Conservation (phyloP, 2,113 vertebrate species). For the Lontra canadensis region DNA sequence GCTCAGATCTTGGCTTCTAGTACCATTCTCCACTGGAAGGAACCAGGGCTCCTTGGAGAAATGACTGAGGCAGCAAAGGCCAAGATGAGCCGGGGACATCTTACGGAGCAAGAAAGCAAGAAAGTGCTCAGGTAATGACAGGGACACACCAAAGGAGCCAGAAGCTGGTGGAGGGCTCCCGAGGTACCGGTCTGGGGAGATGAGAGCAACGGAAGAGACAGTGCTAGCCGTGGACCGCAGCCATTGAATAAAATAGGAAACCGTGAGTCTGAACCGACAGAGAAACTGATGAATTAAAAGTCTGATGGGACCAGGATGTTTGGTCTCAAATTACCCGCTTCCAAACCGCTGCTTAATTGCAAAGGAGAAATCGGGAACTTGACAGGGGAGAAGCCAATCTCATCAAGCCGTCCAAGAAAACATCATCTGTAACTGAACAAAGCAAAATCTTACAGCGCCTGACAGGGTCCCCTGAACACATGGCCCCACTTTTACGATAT, state of each 20-base stretch:
- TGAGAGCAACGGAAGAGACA: not conserved
- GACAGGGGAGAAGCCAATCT: accelerated
- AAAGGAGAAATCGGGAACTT: too few relatives aligned
- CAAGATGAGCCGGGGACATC: not conserved
- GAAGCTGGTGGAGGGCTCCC: too few relatives aligned
- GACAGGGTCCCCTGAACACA: not conserved
- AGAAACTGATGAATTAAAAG: not conserved
- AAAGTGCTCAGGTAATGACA: not conserved
- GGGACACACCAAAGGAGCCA: not conserved
- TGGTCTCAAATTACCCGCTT: not conserved
- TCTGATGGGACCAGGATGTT: not conserved
- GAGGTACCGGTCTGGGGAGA: too few relatives aligned
- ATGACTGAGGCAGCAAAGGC: not conserved
- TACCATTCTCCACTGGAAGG: not conserved
- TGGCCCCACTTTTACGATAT: accelerated
- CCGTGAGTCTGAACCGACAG: too few relatives aligned
- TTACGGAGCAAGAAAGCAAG: not conserved
- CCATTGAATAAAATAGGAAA: not conserved
- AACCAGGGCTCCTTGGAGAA: not conserved
- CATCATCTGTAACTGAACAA: not conserved
- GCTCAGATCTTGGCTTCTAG: not conserved
- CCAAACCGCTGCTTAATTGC: too few relatives aligned
- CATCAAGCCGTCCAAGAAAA: not conserved
- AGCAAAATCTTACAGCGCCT: too few relatives aligned
- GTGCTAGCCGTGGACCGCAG: not conserved